These are phyloP conservation scores for Antennarius maculatus DNA, from an alignment of 2,797 vertebrate genomes.

Conservation along the genomic window DNA sequence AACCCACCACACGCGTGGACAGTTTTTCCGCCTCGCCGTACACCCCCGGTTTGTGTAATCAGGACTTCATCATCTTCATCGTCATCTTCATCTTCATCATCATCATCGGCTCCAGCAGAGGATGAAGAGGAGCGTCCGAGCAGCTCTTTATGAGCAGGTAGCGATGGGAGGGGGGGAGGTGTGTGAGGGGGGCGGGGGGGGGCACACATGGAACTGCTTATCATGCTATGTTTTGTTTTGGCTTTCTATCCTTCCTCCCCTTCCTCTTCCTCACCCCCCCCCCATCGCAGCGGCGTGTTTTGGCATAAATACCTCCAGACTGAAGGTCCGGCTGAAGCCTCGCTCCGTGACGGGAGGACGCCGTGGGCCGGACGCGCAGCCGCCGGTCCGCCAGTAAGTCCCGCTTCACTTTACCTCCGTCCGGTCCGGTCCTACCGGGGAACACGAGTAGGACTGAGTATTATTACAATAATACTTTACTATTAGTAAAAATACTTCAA, in stretches of 20 bases:
- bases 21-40: constrained; percentile 87
- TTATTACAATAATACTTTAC: no score
- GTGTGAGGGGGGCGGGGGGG: constrained; percentile 72
- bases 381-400: constrained; percentile 17
- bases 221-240: constrained; percentile 87
- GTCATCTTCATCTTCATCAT: constrained; percentile 28
- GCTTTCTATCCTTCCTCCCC: constrained; percentile 71
- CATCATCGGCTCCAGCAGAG: constrained; percentile 14
- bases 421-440: no score
- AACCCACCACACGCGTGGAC: neutral
- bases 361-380: neutral
- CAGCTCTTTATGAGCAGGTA: constrained; percentile 85
- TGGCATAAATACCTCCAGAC: constrained; percentile 64
- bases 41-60: constrained; percentile 86
- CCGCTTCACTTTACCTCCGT: neutral
- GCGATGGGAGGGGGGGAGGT: constrained; percentile 60
- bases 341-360: constrained; percentile 1
- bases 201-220: constrained; percentile 96
- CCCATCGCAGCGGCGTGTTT: constrained; percentile 46
- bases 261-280: neutral
- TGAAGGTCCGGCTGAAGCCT: constrained; percentile 24
- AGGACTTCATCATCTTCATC: constrained; percentile 59
- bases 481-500: no score
- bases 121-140: constrained; percentile 46
- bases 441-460: no score